These are phyloP conservation scores for Labia minor DNA, from an alignment of 2,888 invertebrate species.

Conservation along the genomic window DNA sequence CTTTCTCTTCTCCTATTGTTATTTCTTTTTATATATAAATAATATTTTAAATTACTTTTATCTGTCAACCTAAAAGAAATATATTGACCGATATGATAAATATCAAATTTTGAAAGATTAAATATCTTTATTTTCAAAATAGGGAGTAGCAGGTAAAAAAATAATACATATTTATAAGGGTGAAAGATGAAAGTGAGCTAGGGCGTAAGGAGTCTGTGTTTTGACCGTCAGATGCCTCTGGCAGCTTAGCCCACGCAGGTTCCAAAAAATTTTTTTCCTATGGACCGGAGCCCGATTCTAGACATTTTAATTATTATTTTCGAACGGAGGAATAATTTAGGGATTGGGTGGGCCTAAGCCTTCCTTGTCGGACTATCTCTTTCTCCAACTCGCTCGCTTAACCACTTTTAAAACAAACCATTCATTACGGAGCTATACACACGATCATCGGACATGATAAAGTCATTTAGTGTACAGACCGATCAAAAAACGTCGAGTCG, in stretches of 20 bases:
- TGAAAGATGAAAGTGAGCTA: not conserved
- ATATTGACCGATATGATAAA: too few relatives aligned
- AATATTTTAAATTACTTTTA: too few relatives aligned
- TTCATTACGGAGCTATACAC: slow-evolving; percentile 24
- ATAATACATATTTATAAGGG: slow-evolving; percentile 3
- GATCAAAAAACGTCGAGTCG: slow-evolving; percentile 4
- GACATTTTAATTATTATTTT: slow-evolving; percentile 27
- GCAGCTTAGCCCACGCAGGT: not conserved
- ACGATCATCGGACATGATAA: slow-evolving; percentile 23
- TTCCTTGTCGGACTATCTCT: not conserved
- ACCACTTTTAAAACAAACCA: slow-evolving; percentile 25
- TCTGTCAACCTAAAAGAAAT: too few relatives aligned
- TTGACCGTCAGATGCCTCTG: slow-evolving; percentile 15
- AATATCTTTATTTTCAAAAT: too few relatives aligned
- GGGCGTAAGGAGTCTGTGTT: not conserved
- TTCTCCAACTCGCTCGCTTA: not conserved
- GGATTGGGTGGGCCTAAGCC: slow-evolving; percentile 14
- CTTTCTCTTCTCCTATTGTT: too few relatives aligned
- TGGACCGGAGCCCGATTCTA: slow-evolving; percentile 18
- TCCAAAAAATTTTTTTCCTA: not conserved
- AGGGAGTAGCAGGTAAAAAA: not conserved
- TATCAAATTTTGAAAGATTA: too few relatives aligned
- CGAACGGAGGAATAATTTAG: slow-evolving; percentile 17
- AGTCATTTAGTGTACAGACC: slow-evolving; percentile 22
- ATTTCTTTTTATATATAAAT: too few relatives aligned